Percentiles rank a stretch among this genome's conserved stretches.
phyloP scores from a whole-genome alignment of 2,797 vertebrate species.

The Acanthurus lineatus region DNA sequence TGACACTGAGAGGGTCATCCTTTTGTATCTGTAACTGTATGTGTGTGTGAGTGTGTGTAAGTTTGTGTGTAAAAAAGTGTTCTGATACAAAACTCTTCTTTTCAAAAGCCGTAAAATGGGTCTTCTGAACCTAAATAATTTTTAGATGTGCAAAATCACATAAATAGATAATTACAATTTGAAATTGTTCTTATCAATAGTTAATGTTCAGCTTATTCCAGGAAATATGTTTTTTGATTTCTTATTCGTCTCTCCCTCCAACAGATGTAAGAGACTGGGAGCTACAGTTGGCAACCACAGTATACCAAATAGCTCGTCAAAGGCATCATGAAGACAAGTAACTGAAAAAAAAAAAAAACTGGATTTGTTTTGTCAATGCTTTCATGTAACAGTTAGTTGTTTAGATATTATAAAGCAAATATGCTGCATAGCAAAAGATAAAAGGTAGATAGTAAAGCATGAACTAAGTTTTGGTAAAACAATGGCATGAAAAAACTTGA shows the following conservation, averaged over 20 bases:
- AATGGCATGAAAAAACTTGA: not conserved
- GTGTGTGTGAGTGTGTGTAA: constrained; percentile 21
- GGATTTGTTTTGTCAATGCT: not conserved
- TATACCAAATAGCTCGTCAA: not conserved
- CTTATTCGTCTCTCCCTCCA: not conserved
- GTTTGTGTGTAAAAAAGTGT: not conserved
- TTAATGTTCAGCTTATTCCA: not conserved
- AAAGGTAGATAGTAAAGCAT: not conserved
- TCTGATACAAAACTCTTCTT: constrained; percentile 11
- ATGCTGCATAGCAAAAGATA: too few relatives aligned
- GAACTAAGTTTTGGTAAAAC: not conserved
- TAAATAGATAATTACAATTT: constrained; percentile 6
- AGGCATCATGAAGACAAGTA: not conserved
- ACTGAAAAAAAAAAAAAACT: not conserved
- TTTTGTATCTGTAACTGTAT: constrained; percentile 34
- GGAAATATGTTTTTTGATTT: not conserved
- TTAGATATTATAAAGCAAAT: not conserved
- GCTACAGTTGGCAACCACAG: not conserved
- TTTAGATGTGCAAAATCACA: not conserved
- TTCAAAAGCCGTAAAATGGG: not conserved
- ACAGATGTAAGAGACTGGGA: not conserved
- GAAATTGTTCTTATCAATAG: constrained; percentile 2
- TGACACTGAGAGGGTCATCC: constrained; percentile 67
- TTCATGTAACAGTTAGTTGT: not conserved
- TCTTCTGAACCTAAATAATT: not conserved